A percentile compares a stretch with the other conserved stretches of the same genome.
Evolutionary conservation across 2,888 invertebrate genomes (phyloP).

Genomic region (Dicyrtomina minuta): DNA sequence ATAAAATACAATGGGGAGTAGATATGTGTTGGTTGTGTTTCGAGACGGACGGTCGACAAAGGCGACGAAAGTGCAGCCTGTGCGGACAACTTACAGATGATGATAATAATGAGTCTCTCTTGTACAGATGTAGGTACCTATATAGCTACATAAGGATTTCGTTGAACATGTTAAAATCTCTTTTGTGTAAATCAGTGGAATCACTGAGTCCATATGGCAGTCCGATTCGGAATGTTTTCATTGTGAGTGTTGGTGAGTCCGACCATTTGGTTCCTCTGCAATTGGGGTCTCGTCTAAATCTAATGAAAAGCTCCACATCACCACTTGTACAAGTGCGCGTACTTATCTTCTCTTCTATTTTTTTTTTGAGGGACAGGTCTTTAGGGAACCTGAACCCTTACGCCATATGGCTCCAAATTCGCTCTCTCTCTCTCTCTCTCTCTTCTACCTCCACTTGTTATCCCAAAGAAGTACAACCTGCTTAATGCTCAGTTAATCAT

Average conservation of each 20-base stretch:
- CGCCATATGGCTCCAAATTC: neutral
- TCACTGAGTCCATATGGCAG: neutral
- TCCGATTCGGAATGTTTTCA: constrained; percentile 5
- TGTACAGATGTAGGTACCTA: no score
- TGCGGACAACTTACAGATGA: constrained; percentile 14
- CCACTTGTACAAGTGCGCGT: neutral
- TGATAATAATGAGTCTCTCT: neutral
- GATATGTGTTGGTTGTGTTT: no score
- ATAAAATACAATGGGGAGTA: no score
- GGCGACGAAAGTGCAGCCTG: neutral
- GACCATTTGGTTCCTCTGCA: constrained; percentile 42
- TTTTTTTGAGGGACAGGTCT: neutral
- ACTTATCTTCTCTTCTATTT: no score
- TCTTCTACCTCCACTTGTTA: constrained; percentile 13
- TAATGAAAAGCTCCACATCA: constrained; percentile 49
- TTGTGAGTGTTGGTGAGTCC: constrained; percentile 40
- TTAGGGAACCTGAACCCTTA: constrained; percentile 20
- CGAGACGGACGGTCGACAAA: no score
- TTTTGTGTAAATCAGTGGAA: no score
- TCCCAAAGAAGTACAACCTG: constrained; percentile 3
- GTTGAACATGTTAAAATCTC: no score
- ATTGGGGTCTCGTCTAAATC: constrained; percentile 49
- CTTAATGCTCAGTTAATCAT: constrained; percentile 14
- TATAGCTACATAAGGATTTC: no score
- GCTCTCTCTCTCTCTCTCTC: neutral